phyloP scores from a whole-genome alignment of 2,113 vertebrate genomes.

The Helogale parvula region DNA sequence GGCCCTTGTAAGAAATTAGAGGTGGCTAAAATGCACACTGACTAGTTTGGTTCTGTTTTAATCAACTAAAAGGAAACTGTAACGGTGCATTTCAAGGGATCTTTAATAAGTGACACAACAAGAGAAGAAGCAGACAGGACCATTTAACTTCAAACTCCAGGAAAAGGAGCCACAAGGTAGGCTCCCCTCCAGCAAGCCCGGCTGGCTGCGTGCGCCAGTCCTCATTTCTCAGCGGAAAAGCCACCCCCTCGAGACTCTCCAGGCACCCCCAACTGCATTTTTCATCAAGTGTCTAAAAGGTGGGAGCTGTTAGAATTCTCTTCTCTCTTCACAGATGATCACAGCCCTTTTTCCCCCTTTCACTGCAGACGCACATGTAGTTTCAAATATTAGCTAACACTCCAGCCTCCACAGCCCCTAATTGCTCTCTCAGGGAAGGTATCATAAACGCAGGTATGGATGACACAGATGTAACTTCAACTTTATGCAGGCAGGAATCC shows the following conservation, averaged over 20 bases:
- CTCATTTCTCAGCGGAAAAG: neutral
- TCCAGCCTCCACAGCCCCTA: conserved; percentile 84
- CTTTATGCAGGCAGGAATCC: conserved; percentile 52
- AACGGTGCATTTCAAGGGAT: conserved; percentile 67
- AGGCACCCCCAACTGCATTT: conserved; percentile 3
- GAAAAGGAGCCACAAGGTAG: conserved; percentile 9
- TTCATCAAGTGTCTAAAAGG: conserved; percentile 57
- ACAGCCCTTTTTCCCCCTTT: conserved; percentile 52
- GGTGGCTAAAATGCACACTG: conserved; percentile 51
- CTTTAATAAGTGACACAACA: conserved; percentile 75
- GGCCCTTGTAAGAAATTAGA: conserved; percentile 63
- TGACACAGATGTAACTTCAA: conserved; percentile 73
- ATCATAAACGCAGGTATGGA: conserved; percentile 65
- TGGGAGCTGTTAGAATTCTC: conserved; percentile 42
- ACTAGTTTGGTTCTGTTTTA: conserved; percentile 7
- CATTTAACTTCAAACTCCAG: conserved; percentile 63
- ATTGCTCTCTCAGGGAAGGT: conserved; percentile 89
- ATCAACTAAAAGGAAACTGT: conserved; percentile 72
- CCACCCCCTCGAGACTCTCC: neutral
- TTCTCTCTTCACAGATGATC: conserved; percentile 78
- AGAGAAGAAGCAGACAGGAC: conserved; percentile 74
- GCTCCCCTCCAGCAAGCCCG: neutral
- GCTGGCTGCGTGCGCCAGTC: neutral
- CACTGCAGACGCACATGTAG: conserved; percentile 53
- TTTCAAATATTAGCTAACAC: conserved; percentile 81